Conservation (phyloP, 1,140 invertebrate species). For the Chironomus striatipennis region DNA sequence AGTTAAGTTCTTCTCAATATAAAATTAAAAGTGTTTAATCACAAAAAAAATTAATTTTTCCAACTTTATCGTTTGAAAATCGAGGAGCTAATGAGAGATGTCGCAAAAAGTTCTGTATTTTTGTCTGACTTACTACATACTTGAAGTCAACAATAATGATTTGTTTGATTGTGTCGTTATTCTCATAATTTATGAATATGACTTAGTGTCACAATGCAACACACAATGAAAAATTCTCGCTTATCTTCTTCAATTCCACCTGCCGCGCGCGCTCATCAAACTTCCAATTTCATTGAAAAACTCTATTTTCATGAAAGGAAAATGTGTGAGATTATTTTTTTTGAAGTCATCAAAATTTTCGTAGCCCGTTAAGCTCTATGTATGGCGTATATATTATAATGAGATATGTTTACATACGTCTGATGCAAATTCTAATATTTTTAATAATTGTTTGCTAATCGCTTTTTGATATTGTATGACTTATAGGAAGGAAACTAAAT, state of each 20-base stretch:
- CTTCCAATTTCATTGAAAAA: no score
- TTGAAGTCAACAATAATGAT: slow-evolving; percentile 10
- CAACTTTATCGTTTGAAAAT: not conserved
- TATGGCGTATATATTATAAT: no score
- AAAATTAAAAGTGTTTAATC: not conserved
- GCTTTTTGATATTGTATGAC: slow-evolving; percentile 44
- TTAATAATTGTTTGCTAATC: not conserved
- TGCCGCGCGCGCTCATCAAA: no score
- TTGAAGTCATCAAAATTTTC: no score
- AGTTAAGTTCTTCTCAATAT: no score
- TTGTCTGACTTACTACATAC: not conserved
- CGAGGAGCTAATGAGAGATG: not conserved
- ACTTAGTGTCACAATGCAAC: not conserved
- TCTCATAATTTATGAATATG: slow-evolving; percentile 17
- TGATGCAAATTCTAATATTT: not conserved
- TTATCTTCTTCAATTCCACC: not conserved
- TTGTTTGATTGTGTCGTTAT: slow-evolving; percentile 22
- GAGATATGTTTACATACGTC: no score
- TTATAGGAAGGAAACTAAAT: no score
- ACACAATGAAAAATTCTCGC: not conserved
- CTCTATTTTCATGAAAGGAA: no score
- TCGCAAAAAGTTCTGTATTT: not conserved
- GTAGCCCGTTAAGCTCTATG: no score
- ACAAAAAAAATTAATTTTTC: not conserved
- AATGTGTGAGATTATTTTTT: no score